These are phyloP conservation scores for Salvelinus alpinus DNA, from an alignment of 2,113 vertebrate genomes.

Conservation along the genomic window DNA sequence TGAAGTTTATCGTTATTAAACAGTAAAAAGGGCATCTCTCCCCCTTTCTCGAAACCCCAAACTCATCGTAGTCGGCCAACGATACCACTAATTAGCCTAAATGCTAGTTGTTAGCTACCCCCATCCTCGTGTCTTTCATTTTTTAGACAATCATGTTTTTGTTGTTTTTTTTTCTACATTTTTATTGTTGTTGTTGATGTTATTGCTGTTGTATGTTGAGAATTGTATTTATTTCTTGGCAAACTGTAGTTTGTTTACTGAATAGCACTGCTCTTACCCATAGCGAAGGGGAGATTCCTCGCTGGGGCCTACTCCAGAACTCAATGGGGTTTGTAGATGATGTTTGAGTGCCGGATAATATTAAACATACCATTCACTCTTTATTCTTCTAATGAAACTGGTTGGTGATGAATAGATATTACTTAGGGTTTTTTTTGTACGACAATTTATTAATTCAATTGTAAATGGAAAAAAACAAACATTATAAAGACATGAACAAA, in stretches of 20 bases:
- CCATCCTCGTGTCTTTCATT: constrained; percentile 89
- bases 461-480: constrained; percentile 77
- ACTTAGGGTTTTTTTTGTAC: constrained; percentile 88
- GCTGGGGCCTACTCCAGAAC: constrained; percentile 73
- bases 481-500: constrained; percentile 60
- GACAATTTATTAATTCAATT: constrained; percentile 91
- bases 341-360: constrained; percentile 90
- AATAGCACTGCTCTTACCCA: constrained; percentile 94
- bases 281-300: constrained; percentile 70
- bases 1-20: constrained; percentile 69
- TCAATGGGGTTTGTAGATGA: constrained; percentile 84
- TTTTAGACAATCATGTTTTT: constrained; percentile 94
- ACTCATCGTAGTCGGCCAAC: constrained; percentile 63
- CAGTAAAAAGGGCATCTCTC: constrained; percentile 69
- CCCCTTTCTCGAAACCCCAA: constrained; percentile 39
- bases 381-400: constrained; percentile 93
- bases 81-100: constrained; percentile 87
- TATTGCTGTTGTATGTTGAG: constrained; percentile 92
- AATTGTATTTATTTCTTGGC: constrained; percentile 99
- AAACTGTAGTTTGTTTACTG: constrained; percentile 97
- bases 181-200: constrained; percentile 84
- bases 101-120: constrained; percentile 82
- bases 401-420: constrained; percentile 89
- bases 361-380: constrained; percentile 91
- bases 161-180: constrained; percentile 51